Conservation (phyloP, 2,113 vertebrate species). For the Spizaetus ornatus region DNA sequence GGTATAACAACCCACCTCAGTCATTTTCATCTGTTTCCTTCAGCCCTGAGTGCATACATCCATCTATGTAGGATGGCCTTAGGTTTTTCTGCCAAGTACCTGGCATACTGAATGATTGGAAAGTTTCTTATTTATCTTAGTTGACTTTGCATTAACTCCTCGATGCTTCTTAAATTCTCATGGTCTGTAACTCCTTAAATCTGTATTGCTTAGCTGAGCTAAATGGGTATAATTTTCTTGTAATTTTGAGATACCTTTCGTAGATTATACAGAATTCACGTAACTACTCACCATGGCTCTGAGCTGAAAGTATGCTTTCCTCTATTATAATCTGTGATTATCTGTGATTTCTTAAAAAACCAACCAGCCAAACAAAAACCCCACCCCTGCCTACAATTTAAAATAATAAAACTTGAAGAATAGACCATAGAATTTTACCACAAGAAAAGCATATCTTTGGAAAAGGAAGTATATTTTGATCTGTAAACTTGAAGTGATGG, state of each 20-base stretch:
- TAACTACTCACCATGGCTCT: background rate
- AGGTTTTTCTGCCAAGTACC: background rate
- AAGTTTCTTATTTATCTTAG: background rate
- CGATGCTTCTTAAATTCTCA: background rate
- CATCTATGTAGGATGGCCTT: background rate
- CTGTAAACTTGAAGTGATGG: background rate
- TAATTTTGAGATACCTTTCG: background rate
- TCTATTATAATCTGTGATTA: background rate
- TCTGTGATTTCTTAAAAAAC: background rate
- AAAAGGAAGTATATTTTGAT: background rate
- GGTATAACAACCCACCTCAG: fast-evolving
- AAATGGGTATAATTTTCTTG: background rate
- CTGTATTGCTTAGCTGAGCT: background rate
- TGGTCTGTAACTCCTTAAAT: background rate
- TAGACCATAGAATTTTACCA: background rate
- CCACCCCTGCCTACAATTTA: background rate
- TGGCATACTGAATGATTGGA: background rate
- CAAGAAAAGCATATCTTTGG: background rate
- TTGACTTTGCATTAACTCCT: background rate
- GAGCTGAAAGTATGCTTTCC: background rate
- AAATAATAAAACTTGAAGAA: background rate
- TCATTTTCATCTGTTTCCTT: background rate
- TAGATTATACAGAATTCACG: background rate
- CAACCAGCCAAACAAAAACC: background rate
- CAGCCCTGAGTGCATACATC: background rate